phyloP scores from a whole-genome alignment of 1,140 invertebrate species.

The Bicyclus anynana region DNA sequence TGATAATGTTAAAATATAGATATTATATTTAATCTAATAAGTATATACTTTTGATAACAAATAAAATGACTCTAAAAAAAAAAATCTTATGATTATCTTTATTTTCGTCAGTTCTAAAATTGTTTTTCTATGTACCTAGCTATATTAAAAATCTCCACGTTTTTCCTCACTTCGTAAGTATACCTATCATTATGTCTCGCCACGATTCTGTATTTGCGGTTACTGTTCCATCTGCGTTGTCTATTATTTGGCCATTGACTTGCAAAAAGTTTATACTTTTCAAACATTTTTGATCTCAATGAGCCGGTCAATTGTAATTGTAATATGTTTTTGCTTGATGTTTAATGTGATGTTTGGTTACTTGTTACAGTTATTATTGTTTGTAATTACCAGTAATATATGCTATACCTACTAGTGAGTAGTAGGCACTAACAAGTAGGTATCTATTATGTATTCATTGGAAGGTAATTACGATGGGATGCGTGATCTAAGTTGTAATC shows the following conservation, averaged over 20 bases:
- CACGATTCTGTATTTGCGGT: conserved; percentile 22
- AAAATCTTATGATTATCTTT: too few relatives aligned
- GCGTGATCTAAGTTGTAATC: background rate
- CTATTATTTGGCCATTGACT: conserved; percentile 28
- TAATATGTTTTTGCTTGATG: conserved; percentile 6
- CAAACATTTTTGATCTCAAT: conserved; percentile 10
- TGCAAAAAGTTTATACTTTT: conserved; percentile 10
- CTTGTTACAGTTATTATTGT: background rate
- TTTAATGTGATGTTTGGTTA: background rate
- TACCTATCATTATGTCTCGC: conserved; percentile 10
- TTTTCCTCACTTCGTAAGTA: background rate
- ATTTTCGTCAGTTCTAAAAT: too few relatives aligned
- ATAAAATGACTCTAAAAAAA: too few relatives aligned
- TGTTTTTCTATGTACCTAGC: too few relatives aligned
- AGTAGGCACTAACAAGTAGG: background rate
- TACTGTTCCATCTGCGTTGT: conserved; percentile 17
- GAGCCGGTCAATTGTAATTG: conserved; percentile 8
- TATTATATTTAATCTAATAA: too few relatives aligned
- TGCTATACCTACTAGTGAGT: too few relatives aligned
- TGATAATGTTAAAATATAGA: too few relatives aligned
- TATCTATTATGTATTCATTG: background rate
- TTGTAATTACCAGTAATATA: background rate
- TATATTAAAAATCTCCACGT: background rate
- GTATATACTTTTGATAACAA: too few relatives aligned
- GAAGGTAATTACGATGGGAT: conserved; percentile 19